These are phyloP conservation scores for Melopsittacus undulatus DNA, from an alignment of 2,797 vertebrate genomes.

Conservation along the genomic window DNA sequence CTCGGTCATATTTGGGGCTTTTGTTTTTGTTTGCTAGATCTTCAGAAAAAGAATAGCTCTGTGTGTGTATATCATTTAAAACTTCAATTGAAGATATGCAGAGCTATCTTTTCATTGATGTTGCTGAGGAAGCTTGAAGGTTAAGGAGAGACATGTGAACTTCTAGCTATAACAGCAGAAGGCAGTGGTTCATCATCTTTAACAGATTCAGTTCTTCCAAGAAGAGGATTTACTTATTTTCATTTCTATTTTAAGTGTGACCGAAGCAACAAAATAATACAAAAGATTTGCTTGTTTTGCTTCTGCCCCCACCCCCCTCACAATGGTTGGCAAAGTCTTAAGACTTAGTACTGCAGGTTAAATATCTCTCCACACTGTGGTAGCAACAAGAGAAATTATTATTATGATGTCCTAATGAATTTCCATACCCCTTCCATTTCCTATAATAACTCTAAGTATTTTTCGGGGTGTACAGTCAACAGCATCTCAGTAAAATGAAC, in stretches of 20 bases:
- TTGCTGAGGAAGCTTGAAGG: background rate
- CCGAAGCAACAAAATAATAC: background rate
- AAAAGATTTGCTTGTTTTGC: background rate
- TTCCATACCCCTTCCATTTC: background rate
- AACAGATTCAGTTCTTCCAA: background rate
- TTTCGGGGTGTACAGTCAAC: background rate
- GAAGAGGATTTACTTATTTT: background rate
- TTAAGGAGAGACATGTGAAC: background rate
- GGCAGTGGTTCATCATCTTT: background rate
- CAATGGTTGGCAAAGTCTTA: background rate
- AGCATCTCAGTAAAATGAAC: background rate
- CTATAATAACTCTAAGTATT: background rate
- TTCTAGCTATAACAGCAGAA: background rate
- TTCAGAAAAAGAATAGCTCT: background rate
- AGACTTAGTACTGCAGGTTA: background rate
- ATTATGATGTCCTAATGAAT: background rate
- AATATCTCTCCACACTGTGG: background rate
- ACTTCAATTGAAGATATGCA: background rate
- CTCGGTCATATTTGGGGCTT: background rate
- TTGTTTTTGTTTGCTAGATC: background rate
- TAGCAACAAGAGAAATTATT: background rate
- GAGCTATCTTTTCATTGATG: background rate
- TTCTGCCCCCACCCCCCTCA: background rate
- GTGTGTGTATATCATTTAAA: background rate
- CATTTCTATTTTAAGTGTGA: background rate